Conservation (phyloP, 2,797 vertebrate genomes). For the Paguma larvata region DNA sequence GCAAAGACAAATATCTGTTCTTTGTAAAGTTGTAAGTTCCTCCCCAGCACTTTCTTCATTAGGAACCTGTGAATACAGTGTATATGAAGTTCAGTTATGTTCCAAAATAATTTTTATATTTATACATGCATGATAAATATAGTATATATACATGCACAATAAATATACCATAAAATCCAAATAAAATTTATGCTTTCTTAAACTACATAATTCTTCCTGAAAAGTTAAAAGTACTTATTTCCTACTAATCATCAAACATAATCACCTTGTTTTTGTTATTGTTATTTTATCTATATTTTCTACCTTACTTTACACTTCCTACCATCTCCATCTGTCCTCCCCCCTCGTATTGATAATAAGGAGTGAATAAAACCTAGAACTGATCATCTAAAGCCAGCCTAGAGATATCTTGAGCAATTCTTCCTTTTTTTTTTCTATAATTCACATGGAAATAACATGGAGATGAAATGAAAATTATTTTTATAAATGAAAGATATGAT, state of each 20-base stretch:
- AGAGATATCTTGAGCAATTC: background rate
- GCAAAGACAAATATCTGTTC: slow-evolving; percentile 69
- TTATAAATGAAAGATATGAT: background rate
- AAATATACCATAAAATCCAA: background rate
- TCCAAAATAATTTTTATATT: slow-evolving; percentile 53
- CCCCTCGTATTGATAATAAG: background rate
- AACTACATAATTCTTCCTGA: background rate
- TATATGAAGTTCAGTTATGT: slow-evolving; percentile 61
- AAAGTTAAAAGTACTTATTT: background rate
- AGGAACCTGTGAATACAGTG: background rate
- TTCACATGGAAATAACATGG: background rate
- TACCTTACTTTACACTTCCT: background rate
- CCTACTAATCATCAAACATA: background rate
- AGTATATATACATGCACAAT: background rate
- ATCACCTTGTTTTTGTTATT: background rate
- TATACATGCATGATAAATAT: background rate
- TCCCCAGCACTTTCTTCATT: slow-evolving; percentile 44
- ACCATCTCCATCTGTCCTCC: background rate
- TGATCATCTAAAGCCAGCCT: background rate
- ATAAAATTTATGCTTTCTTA: background rate
- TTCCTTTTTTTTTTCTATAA: background rate
- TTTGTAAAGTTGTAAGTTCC: slow-evolving; percentile 42
- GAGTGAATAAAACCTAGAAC: background rate
- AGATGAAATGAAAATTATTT: background rate
- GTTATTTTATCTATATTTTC: background rate